phyloP scores from a whole-genome alignment of 2,888 invertebrate species.

The Megalurothrips usitatus region DNA sequence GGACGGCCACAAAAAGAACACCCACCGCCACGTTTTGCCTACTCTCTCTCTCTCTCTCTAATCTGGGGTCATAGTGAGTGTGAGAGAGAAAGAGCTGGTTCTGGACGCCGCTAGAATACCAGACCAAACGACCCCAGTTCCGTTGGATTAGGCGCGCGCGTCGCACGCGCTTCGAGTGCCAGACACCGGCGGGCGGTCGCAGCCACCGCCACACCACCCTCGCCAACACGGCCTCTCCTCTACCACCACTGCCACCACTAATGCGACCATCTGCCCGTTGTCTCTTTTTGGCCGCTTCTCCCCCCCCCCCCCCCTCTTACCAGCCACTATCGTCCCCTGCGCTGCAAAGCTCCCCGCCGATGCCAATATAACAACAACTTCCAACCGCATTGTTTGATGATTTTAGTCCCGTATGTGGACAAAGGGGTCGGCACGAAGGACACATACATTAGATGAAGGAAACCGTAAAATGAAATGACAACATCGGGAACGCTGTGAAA shows the following conservation, averaged over 20 bases:
- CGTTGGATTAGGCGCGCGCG: slow-evolving; percentile 2
- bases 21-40: background rate
- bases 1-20: slow-evolving; percentile 11
- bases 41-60: background rate
- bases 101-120: background rate
- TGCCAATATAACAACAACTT: too few relatives aligned
- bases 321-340: too few relatives aligned
- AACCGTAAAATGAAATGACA: too few relatives aligned
- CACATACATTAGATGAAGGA: too few relatives aligned
- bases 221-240: too few relatives aligned
- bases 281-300: background rate
- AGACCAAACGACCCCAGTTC: background rate
- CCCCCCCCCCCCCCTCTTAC: too few relatives aligned
- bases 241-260: background rate
- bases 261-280: background rate
- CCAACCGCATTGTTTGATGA: too few relatives aligned
- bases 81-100: background rate
- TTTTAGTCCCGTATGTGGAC: too few relatives aligned
- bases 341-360: too few relatives aligned
- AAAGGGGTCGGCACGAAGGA: too few relatives aligned
- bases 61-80: background rate
- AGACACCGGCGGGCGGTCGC: background rate
- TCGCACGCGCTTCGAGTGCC: background rate
- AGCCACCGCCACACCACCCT: background rate
- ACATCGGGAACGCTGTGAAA: too few relatives aligned